Evolutionary conservation across 2,888 invertebrate species (phyloP), one percentile per base, ranked within the genome.

Genomic region (Gastrophysa polygoni): DNA sequence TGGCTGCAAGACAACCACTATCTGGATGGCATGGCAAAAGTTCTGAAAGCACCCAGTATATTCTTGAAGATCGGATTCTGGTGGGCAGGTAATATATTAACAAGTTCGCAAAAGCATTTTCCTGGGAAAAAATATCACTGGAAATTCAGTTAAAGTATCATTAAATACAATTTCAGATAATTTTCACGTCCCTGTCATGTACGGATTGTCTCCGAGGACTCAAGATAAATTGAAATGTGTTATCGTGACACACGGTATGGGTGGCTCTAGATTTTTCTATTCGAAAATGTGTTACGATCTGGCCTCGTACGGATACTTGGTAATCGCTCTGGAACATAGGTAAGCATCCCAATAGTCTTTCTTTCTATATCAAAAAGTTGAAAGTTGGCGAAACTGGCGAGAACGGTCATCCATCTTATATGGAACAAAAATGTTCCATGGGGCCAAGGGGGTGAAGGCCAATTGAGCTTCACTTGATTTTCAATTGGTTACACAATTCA

Each of bases 301-400:
- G 57, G 88, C 89, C 1, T 88, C 88, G 1, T 83, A 86, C 70
- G 89, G 89, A 1, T 89, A 85, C 75, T 77, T 89, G 8, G 87
- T 89, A 0, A 87, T 85, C 1, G 85, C 86, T n/a, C 72, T 88
- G 16, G 89, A 89, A 77, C 89, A 89, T 78, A 85, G 86, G 86
- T 86, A 73, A 29, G 6, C 14, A 24, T 18, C 24, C 18, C n/a
- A n/a, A 21, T 49, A 11, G 8, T 10, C 24, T 1, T 20, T 49
- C 18, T 20, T 4, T 49, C 18, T 20, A 21, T 14, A n/a, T n/a
- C n/a, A n/a, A n/a, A n/a, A n/a, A n/a, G n/a, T n/a, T n/a, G n/a
- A n/a, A n/a, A n/a, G n/a, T n/a, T n/a, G n/a, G n/a, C n/a, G n/a
- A n/a, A n/a, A n/a, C n/a, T n/a, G n/a, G n/a, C n/a, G n/a, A n/a